Base-by-base conservation (phyloP, 2,888 invertebrate species). In the Marasmarcha lunaedactyla region DNA sequence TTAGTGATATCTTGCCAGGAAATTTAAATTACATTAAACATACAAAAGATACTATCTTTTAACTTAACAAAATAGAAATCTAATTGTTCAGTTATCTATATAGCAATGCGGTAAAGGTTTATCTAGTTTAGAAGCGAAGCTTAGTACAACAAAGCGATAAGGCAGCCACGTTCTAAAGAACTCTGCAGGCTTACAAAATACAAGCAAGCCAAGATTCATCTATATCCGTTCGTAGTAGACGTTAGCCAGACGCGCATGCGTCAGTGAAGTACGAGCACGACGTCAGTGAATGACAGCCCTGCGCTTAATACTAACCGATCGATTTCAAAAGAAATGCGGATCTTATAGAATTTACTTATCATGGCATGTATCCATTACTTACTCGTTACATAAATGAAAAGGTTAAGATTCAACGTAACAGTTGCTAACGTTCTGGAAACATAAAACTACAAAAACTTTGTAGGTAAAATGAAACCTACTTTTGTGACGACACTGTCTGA, bases 231-330 rank as follows among this genome's bases (percentile, higher is more conserved):
- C 64, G 73, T 69, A 61, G 71, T 77, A 81, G 74, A 79, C 74
- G 68, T 68, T 68, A 63, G 63, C 69, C 71, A 79, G 77, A 78
- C 79, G 78, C 81, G 81, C 81, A 81, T 81, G 81, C 81, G 81
- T 78, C 68, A 73, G 63, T 57, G 58, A 53, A 20, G 20, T 51
- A 54, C 58, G 55, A 62, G 59, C 57, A 46, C 56, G 54, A 78
- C 78, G 73, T 77, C 76, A 78, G 70, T 76, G 72, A 79, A 78
- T 79, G 79, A 77, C 79, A 77, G 69, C 61, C 60, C 61, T 71
- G 71, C 63, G 71, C 67, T 76, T 69, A 68, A 73, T 30, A 71
- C 67, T 72, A 72, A 51, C 66, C 69, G 62, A 78, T 78, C 76
- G 78, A 78, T 77, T 76, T 67, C 57, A 68, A 70, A 77, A 76